Conservation (phyloP, 2,888 invertebrate genomes). For the Acleris sparsana region DNA sequence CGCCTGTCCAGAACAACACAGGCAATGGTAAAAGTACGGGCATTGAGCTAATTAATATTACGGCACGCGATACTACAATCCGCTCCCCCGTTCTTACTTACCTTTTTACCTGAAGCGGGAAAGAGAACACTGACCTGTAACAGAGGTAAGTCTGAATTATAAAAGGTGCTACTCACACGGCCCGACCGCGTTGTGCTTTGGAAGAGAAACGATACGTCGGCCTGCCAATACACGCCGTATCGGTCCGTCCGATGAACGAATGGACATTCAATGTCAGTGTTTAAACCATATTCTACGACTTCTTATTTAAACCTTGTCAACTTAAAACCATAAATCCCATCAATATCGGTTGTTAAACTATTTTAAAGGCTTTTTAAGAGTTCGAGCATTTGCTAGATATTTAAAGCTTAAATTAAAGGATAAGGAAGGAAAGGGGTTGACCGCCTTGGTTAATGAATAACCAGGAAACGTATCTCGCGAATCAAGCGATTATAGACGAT, state of each 20-base stretch:
- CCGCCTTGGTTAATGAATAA: too few species aligned
- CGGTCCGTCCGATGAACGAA: conserved; percentile 14
- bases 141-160: conserved; percentile 27
- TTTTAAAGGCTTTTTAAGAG: too few species aligned
- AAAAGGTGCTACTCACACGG: conserved; percentile 19
- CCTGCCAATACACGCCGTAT: conserved; percentile 15
- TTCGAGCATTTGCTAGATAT: too few species aligned
- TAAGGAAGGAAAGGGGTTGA: too few species aligned
- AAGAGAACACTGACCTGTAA: conserved; percentile 15
- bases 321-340: too few species aligned
- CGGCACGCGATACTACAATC: conserved; percentile 27
- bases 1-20: conserved; percentile 24
- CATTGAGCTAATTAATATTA: conserved; percentile 33
- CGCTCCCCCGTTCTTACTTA: conserved; percentile 8
- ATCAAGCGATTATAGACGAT: too few species aligned
- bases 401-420: too few species aligned
- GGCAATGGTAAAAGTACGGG: conserved; percentile 19
- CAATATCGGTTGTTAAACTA: too few species aligned
- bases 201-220: conserved; percentile 12
- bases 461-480: too few species aligned
- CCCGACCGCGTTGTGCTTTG: not conserved
- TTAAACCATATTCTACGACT: not conserved
- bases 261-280: conserved; percentile 11
- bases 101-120: not conserved
- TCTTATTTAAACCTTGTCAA: not conserved